These are phyloP conservation scores for Pogonomyrmex californicus DNA, from an alignment of 1,140 invertebrate genomes.

Conservation along the genomic window DNA sequence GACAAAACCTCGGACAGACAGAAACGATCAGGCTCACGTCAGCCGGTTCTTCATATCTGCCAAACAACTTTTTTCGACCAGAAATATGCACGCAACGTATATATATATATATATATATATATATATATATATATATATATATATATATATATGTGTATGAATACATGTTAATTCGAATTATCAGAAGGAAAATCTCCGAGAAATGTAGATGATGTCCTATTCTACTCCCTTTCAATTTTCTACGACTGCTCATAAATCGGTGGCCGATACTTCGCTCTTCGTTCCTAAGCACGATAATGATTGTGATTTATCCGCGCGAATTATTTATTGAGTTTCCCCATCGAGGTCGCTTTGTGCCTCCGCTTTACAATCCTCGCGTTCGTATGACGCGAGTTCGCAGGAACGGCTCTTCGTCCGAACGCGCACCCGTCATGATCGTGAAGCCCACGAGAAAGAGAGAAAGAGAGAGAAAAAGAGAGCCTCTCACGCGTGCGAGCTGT, in stretches of 20 bases:
- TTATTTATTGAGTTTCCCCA: not conserved
- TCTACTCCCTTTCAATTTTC: not conserved
- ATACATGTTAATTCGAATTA: not conserved
- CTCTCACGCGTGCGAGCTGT: constrained; percentile 29
- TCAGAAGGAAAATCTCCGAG: not conserved
- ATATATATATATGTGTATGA: not conserved
- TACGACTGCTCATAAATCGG: constrained; percentile 9
- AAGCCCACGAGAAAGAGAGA: constrained; percentile 11
- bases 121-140: no score
- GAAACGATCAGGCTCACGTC: constrained; percentile 8
- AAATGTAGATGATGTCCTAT: not conserved
- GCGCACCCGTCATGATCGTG: constrained; percentile 20
- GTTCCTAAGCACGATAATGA: not conserved
- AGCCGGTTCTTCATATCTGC: constrained; percentile 36
- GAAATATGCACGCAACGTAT: not conserved
- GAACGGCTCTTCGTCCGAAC: constrained; percentile 15
- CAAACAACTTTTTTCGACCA: constrained; percentile 30
- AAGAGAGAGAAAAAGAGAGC: not conserved
- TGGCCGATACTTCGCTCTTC: not conserved
- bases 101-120: no score
- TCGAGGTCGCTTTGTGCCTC: not conserved
- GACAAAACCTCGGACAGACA: constrained; percentile 20
- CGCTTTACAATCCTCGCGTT: not conserved
- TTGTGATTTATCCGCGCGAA: constrained; percentile 10
- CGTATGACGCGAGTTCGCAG: not conserved